These are phyloP conservation scores for Anastatus disparis DNA, from an alignment of 1,140 invertebrate species.

Conservation along the genomic window DNA sequence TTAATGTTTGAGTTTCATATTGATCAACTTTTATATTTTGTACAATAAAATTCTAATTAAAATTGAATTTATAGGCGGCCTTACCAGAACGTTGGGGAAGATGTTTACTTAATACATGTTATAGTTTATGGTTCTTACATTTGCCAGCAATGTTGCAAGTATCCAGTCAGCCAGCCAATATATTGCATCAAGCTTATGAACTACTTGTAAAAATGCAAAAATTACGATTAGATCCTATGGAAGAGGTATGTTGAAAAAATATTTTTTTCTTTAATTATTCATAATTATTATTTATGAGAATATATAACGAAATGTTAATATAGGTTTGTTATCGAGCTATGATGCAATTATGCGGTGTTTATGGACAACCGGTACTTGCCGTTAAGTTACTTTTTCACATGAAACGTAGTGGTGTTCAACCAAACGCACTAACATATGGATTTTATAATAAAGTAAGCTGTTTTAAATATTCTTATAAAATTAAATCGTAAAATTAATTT, in stretches of 20 bases:
- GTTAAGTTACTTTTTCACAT: slow-evolving; percentile 95
- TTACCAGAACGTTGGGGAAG: slow-evolving; percentile 90
- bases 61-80: slow-evolving; percentile 55
- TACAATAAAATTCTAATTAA: background rate
- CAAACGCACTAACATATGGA: slow-evolving; percentile 98
- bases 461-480: slow-evolving; percentile 1
- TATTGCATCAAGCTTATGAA: slow-evolving; percentile 87
- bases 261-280: background rate
- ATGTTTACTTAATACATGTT: slow-evolving; percentile 86
- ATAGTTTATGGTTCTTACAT: slow-evolving; percentile 97
- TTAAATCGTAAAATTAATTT: slow-evolving; percentile 25
- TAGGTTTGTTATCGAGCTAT: slow-evolving; percentile 96
- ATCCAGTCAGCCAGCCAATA: slow-evolving; percentile 76
- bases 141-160: slow-evolving; percentile 71
- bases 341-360: slow-evolving; percentile 97
- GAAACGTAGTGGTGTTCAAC: slow-evolving; percentile 93
- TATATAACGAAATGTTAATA: background rate
- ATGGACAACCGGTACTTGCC: slow-evolving; percentile 92
- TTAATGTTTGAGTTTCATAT: too few species aligned
- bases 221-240: slow-evolving; percentile 78
- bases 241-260: slow-evolving; percentile 76
- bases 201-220: slow-evolving; percentile 87
- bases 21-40: background rate
- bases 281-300: background rate
- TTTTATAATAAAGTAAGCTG: slow-evolving; percentile 67